phyloP scores from a whole-genome alignment of 92 coral and sea anemone genomes.

The Plumapathes pennacea region DNA sequence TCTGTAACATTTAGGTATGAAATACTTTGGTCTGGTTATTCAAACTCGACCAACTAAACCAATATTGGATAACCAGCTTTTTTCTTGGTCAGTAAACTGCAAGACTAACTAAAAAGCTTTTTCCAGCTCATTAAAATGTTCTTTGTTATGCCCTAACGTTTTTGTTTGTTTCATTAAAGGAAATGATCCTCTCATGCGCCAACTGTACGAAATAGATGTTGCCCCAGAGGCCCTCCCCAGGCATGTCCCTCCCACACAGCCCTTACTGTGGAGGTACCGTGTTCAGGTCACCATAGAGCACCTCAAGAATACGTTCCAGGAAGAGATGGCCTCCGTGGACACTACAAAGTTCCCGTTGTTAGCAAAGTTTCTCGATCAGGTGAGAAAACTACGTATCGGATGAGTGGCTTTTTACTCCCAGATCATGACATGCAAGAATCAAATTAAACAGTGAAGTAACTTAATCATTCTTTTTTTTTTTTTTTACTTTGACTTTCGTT shows the following conservation, averaged over 20 bases:
- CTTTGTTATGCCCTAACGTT: too few species aligned
- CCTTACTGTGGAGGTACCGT: conserved; percentile 82
- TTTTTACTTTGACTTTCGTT: too few species aligned
- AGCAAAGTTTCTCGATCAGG: conserved; percentile 56
- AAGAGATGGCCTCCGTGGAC: conserved; percentile 40
- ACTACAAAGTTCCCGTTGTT: conserved; percentile 36
- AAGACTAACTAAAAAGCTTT: too few species aligned
- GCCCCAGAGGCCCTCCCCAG: conserved; percentile 19
- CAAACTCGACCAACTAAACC: too few species aligned
- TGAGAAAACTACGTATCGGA: too few species aligned
- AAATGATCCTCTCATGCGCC: conserved; percentile 55
- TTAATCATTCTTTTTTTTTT: too few species aligned
- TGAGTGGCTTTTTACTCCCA: too few species aligned
- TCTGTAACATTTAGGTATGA: not conserved
- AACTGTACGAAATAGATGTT: conserved; percentile 65
- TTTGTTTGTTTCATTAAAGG: too few species aligned
- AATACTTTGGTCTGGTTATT: not conserved
- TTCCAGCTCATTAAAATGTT: not conserved
- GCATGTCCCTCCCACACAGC: conserved; percentile 49
- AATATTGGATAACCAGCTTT: too few species aligned
- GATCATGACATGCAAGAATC: too few species aligned
- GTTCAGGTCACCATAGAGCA: conserved; percentile 76
- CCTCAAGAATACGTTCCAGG: conserved; percentile 68
- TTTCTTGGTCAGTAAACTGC: too few species aligned
- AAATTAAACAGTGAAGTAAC: too few species aligned